Conservation (phyloP, 2,797 vertebrate species). For the Poecilia gillii region DNA sequence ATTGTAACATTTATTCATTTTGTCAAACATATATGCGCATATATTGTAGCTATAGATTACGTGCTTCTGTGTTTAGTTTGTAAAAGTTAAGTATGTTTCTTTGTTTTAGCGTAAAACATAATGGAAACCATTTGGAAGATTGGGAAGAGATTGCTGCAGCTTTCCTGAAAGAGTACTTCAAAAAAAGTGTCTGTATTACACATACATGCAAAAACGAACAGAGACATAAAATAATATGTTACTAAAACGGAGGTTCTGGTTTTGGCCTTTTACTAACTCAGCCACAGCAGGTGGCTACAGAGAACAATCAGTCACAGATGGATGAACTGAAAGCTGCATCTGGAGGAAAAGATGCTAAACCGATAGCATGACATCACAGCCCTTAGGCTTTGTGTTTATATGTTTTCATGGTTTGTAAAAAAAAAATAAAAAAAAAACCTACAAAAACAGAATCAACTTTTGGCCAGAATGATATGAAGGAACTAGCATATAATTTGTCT, state of each 20-base stretch:
- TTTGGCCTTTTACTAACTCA: conserved; percentile 24
- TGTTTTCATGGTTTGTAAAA: conserved; percentile 30
- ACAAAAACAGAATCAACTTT: conserved; percentile 39
- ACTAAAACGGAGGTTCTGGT: conserved; percentile 3
- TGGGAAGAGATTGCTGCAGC: not conserved
- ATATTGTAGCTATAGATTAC: not conserved
- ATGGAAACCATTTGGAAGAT: not conserved
- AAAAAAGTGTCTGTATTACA: not conserved
- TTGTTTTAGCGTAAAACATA: not conserved
- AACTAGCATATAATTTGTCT: not conserved
- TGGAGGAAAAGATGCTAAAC: conserved; percentile 56
- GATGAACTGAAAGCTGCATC: conserved; percentile 65
- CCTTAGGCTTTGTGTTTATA: conserved; percentile 51
- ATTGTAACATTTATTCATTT: not conserved
- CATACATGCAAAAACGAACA: not conserved
- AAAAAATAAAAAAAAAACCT: conserved; percentile 1
- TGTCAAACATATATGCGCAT: not conserved
- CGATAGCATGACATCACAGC: conserved; percentile 47
- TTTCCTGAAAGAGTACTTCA: not conserved
- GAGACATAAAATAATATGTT: conserved; percentile 10
- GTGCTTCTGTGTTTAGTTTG: conserved; percentile 1
- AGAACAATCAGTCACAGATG: conserved; percentile 61
- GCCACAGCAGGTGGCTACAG: conserved; percentile 51
- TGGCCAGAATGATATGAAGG: conserved; percentile 24
- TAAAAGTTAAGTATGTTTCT: conserved; percentile 6